A percentile compares a stretch with the other conserved stretches of the same genome.
These are phyloP conservation scores for Acanthosepion lycidas DNA, from an alignment of 2,888 invertebrate species.

Conservation along the genomic window DNA sequence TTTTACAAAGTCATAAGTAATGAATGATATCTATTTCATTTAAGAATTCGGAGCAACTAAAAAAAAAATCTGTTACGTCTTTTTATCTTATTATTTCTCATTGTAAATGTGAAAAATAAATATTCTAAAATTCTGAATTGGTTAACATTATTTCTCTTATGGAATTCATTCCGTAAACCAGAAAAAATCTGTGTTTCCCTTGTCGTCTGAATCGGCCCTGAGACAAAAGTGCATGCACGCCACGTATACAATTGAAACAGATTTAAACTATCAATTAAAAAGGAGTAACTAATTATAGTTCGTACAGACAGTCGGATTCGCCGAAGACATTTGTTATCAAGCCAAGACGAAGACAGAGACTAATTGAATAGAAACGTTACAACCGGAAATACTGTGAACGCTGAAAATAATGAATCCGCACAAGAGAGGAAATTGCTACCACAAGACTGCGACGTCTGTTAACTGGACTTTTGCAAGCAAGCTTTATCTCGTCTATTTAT, in stretches of 20 bases:
- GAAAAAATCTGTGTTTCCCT: not conserved
- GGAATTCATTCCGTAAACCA: too few species aligned
- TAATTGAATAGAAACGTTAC: not conserved
- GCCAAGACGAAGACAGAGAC: constrained; percentile 33
- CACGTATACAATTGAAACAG: not conserved
- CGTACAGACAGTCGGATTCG: not conserved
- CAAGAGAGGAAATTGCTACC: not conserved
- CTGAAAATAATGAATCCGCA: not conserved
- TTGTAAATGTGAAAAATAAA: too few species aligned
- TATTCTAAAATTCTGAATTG: too few species aligned
- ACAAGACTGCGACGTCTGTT: not conserved
- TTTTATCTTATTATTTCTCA: too few species aligned
- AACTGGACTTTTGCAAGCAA: too few species aligned
- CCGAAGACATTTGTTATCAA: not conserved
- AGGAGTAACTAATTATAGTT: not conserved
- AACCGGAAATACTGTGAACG: not conserved
- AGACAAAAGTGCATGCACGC: constrained; percentile 5
- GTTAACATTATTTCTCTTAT: not conserved
- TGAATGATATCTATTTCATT: too few species aligned
- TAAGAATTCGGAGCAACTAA: too few species aligned
- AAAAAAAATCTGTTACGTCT: too few species aligned
- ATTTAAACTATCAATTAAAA: not conserved
- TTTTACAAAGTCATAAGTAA: too few species aligned
- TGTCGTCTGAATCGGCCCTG: not conserved
- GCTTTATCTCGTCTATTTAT: too few species aligned